Conservation (phyloP, 2,113 vertebrate species). For the Carassius carassius region DNA sequence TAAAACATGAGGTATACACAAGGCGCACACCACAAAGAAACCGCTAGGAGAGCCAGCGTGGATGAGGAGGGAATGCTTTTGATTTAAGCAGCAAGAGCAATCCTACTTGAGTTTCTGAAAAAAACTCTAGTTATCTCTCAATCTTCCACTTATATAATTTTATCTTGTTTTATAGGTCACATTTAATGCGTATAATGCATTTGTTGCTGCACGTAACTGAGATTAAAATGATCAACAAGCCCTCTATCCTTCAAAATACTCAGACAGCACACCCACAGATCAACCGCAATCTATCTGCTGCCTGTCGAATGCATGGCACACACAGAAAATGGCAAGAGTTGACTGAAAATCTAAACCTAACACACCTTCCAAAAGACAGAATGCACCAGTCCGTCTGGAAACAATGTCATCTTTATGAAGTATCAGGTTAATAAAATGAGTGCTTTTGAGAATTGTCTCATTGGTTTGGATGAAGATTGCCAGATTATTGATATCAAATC, state of each 20-base stretch:
- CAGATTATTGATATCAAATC: not conserved
- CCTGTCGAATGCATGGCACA: not conserved
- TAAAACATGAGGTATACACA: conserved; percentile 75
- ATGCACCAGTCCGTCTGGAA: not conserved
- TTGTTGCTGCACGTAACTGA: not conserved
- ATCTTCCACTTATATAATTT: not conserved
- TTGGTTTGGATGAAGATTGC: not conserved
- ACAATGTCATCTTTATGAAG: not conserved
- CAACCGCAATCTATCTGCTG: not conserved
- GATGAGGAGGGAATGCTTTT: conserved; percentile 68
- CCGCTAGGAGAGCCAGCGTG: conserved; percentile 60
- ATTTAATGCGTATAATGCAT: not conserved
- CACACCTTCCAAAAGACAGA: not conserved
- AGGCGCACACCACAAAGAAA: conserved; percentile 56
- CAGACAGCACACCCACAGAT: not conserved
- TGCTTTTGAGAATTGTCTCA: not conserved
- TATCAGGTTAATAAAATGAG: not conserved
- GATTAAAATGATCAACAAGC: not conserved
- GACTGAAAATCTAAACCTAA: not conserved
- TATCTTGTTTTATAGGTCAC: conserved; percentile 13
- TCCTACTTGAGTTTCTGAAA: conserved; percentile 55
- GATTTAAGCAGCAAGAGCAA: conserved; percentile 66
- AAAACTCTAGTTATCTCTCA: conserved; percentile 18
- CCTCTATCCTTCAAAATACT: not conserved
- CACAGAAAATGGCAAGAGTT: not conserved